These are phyloP conservation scores for Tinamus guttatus DNA, from an alignment of 2,113 vertebrate species.

Conservation along the genomic window DNA sequence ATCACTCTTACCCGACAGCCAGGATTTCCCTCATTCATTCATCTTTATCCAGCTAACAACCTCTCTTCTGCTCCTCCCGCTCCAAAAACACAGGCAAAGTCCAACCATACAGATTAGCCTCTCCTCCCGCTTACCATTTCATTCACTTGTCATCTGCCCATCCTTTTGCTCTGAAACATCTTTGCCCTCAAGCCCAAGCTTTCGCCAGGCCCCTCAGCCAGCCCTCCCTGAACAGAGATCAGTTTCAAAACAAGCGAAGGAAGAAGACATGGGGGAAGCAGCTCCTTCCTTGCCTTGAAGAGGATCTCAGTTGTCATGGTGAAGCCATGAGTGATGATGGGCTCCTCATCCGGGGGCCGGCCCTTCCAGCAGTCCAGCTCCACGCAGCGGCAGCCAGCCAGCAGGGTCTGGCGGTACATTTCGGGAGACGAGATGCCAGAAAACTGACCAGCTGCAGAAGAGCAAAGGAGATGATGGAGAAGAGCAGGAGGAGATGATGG, in stretches of 20 bases:
- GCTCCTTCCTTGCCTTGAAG: constrained; percentile 84
- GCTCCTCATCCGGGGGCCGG: constrained; percentile 93
- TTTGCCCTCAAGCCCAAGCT: not conserved
- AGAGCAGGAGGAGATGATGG: too few relatives aligned
- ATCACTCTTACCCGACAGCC: not conserved
- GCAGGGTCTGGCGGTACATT: constrained; percentile 96
- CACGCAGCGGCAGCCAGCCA: constrained; percentile 93
- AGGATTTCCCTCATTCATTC: not conserved
- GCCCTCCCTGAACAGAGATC: not conserved
- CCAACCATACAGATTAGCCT: not conserved
- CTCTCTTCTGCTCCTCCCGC: not conserved
- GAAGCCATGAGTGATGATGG: constrained; percentile 97
- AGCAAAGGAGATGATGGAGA: too few relatives aligned
- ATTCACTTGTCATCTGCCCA: not conserved
- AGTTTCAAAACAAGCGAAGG: not conserved
- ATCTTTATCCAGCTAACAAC: not conserved
- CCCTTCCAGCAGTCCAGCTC: constrained; percentile 99
- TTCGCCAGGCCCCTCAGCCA: not conserved
- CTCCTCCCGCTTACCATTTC: not conserved
- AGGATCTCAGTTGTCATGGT: constrained; percentile 99
- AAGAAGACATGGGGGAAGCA: not conserved
- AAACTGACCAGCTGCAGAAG: constrained; percentile 90
- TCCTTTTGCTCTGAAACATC: not conserved
- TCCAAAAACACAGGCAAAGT: not conserved
- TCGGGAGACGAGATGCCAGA: constrained; percentile 94